Evolutionary conservation across 2,113 vertebrate species (phyloP).

Genomic region (Pelusios castaneus): DNA sequence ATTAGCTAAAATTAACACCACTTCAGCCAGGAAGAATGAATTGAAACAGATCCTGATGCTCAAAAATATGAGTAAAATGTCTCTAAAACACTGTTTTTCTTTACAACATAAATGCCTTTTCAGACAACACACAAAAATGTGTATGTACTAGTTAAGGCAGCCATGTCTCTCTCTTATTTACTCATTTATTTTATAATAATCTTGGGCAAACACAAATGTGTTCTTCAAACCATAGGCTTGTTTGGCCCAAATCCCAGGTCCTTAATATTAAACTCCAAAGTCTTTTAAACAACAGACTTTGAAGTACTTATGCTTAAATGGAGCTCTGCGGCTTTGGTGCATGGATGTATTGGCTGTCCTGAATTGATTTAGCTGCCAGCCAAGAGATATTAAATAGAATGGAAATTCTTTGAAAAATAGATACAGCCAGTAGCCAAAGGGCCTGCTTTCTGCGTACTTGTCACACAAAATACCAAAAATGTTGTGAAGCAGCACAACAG

Average conservation of each 20-base stretch:
- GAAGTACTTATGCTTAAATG: not conserved
- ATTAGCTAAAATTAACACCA: not conserved
- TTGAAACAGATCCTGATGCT: not conserved
- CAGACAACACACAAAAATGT: not conserved
- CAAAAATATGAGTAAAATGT: not conserved
- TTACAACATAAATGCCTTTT: not conserved
- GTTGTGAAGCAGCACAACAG: not conserved
- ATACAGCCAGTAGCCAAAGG: not conserved
- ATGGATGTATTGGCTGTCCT: not conserved
- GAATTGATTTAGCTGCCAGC: slow-evolving; percentile 8
- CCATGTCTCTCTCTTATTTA: not conserved
- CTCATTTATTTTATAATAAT: not conserved
- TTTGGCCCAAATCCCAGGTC: not conserved
- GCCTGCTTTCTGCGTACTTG: not conserved
- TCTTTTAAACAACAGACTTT: slow-evolving; percentile 10
- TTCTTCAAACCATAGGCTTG: not conserved
- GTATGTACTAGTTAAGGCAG: not conserved
- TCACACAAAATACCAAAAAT: slow-evolving; percentile 34
- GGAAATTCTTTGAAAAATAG: slow-evolving; percentile 15
- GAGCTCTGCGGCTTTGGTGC: slow-evolving; percentile 1
- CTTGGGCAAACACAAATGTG: not conserved
- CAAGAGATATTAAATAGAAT: slow-evolving; percentile 29
- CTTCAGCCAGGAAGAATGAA: not conserved
- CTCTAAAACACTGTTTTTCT: not conserved
- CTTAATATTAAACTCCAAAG: not conserved